Base-by-base conservation (phyloP, 2,797 vertebrate species). In the Ambastaia sidthimunki region DNA sequence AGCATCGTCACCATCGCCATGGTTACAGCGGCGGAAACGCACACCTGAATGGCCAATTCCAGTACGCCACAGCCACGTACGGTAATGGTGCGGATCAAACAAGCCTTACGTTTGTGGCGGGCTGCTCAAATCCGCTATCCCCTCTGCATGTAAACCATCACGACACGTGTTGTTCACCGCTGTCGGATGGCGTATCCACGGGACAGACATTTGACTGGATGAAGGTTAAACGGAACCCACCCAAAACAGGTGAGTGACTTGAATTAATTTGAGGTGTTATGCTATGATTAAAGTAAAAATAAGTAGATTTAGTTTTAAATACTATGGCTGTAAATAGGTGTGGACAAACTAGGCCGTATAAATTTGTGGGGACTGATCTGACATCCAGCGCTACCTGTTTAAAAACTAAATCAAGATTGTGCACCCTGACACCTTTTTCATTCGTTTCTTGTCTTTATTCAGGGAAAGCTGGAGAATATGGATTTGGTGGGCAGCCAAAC, bases 151-250 rank as follows among this genome's bases (percentile, higher is more conserved):
- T 93, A 21, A 92, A 90, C 59, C 97, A 96, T 87, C 92, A 95
- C 87, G 97, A 97, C 83, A 89, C 92, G 34, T 94, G 96, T 80
- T 96, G 95, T 68, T 97, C 96, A 15, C 96, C 97, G 59, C 88
- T 95, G 68, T 91, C 95, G 11, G 98, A 98, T 71, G 92, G 94
- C 5, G 93, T 94, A 21, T 91, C 95, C 57, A 92, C 95, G 69
- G 94, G 96, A 5, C 97, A 98, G 88, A 99, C 98, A 59, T 99
- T 99, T 90, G 97, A 98, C 93, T 99, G 98, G 98, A 99, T 99
- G 98, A 99, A 98, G 93, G 97, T 99, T 60, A 99, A 98, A 91
- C 94, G 98, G 89, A 99, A 98, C 71, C 98, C 98, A 77, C 98
- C 98, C 54, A 99, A 99, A 91, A 98, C 97, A 96, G 97, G 98